These are phyloP conservation scores for Podarcis siculus DNA, from an alignment of 2,797 vertebrate genomes.

Conservation along the genomic window DNA sequence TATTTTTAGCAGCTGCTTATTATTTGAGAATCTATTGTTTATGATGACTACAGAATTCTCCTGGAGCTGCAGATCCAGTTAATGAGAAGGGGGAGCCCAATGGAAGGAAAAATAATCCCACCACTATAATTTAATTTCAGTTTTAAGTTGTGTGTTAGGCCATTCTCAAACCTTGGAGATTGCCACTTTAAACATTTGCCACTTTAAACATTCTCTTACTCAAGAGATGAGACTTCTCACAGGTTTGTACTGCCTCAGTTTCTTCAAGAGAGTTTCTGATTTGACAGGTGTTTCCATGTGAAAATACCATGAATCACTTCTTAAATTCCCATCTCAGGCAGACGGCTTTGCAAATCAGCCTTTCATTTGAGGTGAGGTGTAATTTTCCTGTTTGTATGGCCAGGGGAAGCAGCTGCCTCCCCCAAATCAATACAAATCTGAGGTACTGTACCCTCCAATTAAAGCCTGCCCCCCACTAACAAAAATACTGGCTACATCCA, in stretches of 20 bases:
- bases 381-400: no score
- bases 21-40: not conserved
- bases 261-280: not conserved
- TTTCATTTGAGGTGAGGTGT: no score
- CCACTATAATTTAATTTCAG: not conserved
- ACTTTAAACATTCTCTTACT: not conserved
- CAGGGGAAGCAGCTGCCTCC: no score
- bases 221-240: not conserved
- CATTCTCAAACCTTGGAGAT: not conserved
- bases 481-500: no score
- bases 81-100: not conserved
- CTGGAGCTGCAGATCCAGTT: not conserved
- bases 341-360: not conserved
- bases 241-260: not conserved
- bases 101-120: not conserved
- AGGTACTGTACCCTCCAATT: no score
- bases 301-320: not conserved
- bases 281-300: not conserved
- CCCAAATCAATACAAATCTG: no score
- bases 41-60: not conserved
- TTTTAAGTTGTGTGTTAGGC: not conserved
- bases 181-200: not conserved
- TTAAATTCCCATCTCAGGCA: not conserved
- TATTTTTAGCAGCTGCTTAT: constrained; percentile 13
- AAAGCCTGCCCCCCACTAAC: no score